phyloP scores from a whole-genome alignment of 2,888 invertebrate species.

The Petrophora chlorosata region DNA sequence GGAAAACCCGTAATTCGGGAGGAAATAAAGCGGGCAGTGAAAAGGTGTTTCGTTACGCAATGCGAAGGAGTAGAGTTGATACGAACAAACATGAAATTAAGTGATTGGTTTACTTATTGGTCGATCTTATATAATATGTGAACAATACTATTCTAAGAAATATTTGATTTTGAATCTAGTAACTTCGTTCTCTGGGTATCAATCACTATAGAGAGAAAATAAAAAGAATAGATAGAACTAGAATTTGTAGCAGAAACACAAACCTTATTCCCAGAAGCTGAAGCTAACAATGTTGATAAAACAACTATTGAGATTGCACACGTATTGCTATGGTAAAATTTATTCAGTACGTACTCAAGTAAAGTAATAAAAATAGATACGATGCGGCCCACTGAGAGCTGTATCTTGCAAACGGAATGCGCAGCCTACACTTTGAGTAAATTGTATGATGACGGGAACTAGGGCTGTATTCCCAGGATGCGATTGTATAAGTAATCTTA shows the following conservation, averaged over 20 bases:
- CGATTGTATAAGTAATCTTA: constrained; percentile 23
- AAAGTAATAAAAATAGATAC: constrained; percentile 32
- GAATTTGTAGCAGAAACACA: neutral
- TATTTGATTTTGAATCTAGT: too few species aligned
- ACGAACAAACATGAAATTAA: too few species aligned
- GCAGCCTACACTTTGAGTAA: constrained; percentile 37
- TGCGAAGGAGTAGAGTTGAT: too few species aligned
- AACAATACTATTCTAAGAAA: too few species aligned
- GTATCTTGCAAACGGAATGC: constrained; percentile 42
- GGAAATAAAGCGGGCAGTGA: neutral
- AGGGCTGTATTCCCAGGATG: constrained; percentile 28
- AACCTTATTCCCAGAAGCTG: constrained; percentile 5
- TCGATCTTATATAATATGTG: too few species aligned
- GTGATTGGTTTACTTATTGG: too few species aligned
- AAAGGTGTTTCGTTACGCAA: too few species aligned
- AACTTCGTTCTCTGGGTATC: too few species aligned
- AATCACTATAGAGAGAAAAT: too few species aligned
- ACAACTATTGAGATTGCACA: constrained; percentile 17
- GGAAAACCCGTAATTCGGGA: neutral
- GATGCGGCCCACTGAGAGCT: constrained; percentile 37
- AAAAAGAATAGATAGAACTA: too few species aligned
- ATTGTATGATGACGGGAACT: constrained; percentile 26
- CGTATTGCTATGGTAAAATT: constrained; percentile 24
- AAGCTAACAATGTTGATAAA: constrained; percentile 17
- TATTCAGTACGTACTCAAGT: constrained; percentile 26